phyloP scores from a whole-genome alignment of 1,140 invertebrate species.

The Halyomorpha halys region DNA sequence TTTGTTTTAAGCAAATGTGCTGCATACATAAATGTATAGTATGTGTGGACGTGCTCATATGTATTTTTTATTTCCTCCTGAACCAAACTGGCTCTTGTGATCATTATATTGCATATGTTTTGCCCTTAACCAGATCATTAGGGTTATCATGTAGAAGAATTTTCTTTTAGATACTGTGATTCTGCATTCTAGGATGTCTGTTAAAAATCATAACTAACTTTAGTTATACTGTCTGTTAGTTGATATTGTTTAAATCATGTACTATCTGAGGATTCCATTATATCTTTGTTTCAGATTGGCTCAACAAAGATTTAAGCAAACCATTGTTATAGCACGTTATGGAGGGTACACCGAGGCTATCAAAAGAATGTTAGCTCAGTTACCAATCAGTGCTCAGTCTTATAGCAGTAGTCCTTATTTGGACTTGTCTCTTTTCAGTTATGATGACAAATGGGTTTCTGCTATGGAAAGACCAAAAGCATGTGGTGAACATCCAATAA shows the following conservation, averaged over 20 bases:
- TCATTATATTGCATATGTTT: too few species aligned
- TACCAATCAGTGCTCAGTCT: slow-evolving; percentile 91
- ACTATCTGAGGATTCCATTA: slow-evolving; percentile 17
- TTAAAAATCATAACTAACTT: too few species aligned
- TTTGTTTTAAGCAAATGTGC: too few species aligned
- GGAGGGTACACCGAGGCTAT: slow-evolving; percentile 78
- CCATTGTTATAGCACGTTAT: slow-evolving; percentile 75
- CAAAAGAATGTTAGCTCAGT: slow-evolving; percentile 76
- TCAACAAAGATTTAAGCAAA: slow-evolving; percentile 71
- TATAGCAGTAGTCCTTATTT: slow-evolving; percentile 88
- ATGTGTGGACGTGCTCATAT: too few species aligned
- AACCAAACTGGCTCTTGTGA: too few species aligned
- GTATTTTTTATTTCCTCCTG: too few species aligned
- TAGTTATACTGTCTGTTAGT: too few species aligned
- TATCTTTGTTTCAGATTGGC: slow-evolving; percentile 36
- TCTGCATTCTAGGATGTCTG: too few species aligned
- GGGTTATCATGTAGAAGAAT: too few species aligned
- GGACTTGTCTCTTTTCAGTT: slow-evolving; percentile 84
- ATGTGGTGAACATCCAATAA: slow-evolving; percentile 85
- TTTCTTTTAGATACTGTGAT: too few species aligned
- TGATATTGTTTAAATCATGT: neutral
- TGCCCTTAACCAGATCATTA: too few species aligned
- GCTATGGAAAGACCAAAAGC: slow-evolving; percentile 90
- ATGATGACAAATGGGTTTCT: slow-evolving; percentile 93
- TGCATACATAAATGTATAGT: too few species aligned